A percentile compares a stretch with the other conserved stretches of the same genome.
These are phyloP conservation scores for Sebastes vulpes DNA, from an alignment of 2,797 vertebrate genomes.

Conservation along the genomic window DNA sequence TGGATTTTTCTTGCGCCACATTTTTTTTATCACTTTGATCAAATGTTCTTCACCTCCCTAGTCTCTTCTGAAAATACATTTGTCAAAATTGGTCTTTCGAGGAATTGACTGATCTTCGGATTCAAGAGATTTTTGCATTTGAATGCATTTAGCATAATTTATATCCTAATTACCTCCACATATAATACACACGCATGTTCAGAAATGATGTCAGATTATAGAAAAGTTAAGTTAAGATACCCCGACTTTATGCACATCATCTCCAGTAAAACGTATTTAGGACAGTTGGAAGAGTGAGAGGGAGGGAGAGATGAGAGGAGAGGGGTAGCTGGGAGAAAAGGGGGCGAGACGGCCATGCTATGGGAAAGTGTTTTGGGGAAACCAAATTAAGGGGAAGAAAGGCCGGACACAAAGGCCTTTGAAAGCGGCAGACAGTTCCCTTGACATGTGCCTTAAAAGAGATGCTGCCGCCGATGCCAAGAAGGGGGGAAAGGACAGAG, in stretches of 20 bases:
- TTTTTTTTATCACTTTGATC: neutral
- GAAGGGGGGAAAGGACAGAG: conserved; percentile 63
- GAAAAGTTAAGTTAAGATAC: neutral
- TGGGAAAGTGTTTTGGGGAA: conserved; percentile 86
- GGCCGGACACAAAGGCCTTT: conserved; percentile 80
- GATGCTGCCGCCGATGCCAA: conserved; percentile 83
- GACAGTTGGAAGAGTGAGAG: conserved; percentile 43
- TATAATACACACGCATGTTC: neutral
- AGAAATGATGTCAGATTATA: neutral
- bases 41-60: neutral
- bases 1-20: neutral
- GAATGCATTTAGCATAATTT: neutral
- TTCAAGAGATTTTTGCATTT: neutral
- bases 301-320: conserved; percentile 63
- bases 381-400: conserved; percentile 83
- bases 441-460: conserved; percentile 86
- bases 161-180: neutral
- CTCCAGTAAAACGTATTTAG: conserved; percentile 49
- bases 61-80: neutral
- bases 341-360: conserved; percentile 81
- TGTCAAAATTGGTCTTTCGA: neutral
- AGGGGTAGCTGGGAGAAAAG: conserved; percentile 63
- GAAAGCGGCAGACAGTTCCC: conserved; percentile 86
- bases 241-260: conserved; percentile 2
- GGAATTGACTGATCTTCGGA: neutral